Base-by-base conservation (phyloP, 2,113 vertebrate genomes). In the Pseudorhombus dupliciocellatus region DNA sequence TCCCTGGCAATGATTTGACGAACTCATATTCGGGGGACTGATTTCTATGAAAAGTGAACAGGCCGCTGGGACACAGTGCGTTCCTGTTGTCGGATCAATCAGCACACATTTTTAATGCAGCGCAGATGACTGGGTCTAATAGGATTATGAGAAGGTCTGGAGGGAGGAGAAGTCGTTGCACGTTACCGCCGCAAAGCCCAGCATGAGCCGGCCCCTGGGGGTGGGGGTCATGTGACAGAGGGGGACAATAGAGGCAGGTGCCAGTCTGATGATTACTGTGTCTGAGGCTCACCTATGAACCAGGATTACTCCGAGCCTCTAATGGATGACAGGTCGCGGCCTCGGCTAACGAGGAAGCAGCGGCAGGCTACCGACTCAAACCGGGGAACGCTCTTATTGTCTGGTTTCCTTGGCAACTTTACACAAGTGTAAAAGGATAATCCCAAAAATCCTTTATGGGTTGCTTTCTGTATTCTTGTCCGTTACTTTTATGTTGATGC, bases 111-210 rank as follows among this genome's bases (percentile, higher is more conserved):
- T 77, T 59, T 67, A 80, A 81, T 80, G 62, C 51, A 64, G 63
- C 26, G 58, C 84, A 85, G 80, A 90, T 85, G 86, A 90, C 83
- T 62, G 50, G 52, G 34, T 40, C 68, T 92, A 92, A 93, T 90
- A 88, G 89, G 91, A 93, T 93, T 93, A 90, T 66, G 31, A 57
- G 77, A 61, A 55, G 77, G 80, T 70, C 64, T 55, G 84, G 44
- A 22, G 66, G 77, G 62, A 66, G 25, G 59, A 58, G 55, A 66
- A 42, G 55, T 50, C 40, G 69, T 63, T 66, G 37, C 59, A 48
- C 20, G 44, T 64, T 59, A 70, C 69, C 50, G 66, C 77, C 57
- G 46, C 30, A 63, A 18, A 44, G 48, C 56, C 34, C 52, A 34
- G 46, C 54, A 59, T 31, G 7, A 4, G 68, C 25, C 37, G 30